Evolutionary conservation across 2,797 vertebrate species (phyloP), one percentile per base, ranked within the genome.

Genomic region (Onychomys arenicola): DNA sequence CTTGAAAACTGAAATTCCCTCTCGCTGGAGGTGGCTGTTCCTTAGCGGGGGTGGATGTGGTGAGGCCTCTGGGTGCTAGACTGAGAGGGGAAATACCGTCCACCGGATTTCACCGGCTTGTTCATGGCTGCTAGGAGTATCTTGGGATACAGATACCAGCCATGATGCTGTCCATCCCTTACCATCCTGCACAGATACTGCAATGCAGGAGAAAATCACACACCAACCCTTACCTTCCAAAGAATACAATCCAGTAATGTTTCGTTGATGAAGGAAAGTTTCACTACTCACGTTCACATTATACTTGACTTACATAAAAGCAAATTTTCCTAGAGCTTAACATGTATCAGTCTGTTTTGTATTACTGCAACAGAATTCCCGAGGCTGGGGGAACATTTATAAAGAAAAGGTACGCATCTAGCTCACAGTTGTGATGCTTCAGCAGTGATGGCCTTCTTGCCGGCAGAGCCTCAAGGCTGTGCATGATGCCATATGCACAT

Each of bases 91-190:
- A 52, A 43, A 49, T 52, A 3, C 4, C 11, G 5, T n/a, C 9
- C 63, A 29, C 43, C 21, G 63, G 65, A 43, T 86, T 77, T 87
- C 59, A 52, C 29, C 17, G 9, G 17, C 10, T 17, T 34, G 55
- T 52, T 67, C 21, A 46, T 13, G 76, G 43, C n/a, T 81, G 40
- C 27, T n/a, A 0, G 0, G 57, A 23, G 2, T 55, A 34, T 21
- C 37, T 14, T 29, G 2, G 55, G 23, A 0, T 40, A 21, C 73
- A 55, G 29, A 29, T 46, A 49, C 90, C 65, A 61, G 16, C 49
- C 2, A 0, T 0, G 8, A 37, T 55, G 11, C 55, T 73, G 3
- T 10, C 1, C 4, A 6, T 71, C 34, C 1, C n/a, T 87, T 77
- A 71, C 34, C 2, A 3, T 71, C 46, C 37, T 16, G 3, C n/a